These are phyloP conservation scores for Zaprionus ghesquierei DNA, from an alignment of 1,140 invertebrate genomes.

Conservation along the genomic window DNA sequence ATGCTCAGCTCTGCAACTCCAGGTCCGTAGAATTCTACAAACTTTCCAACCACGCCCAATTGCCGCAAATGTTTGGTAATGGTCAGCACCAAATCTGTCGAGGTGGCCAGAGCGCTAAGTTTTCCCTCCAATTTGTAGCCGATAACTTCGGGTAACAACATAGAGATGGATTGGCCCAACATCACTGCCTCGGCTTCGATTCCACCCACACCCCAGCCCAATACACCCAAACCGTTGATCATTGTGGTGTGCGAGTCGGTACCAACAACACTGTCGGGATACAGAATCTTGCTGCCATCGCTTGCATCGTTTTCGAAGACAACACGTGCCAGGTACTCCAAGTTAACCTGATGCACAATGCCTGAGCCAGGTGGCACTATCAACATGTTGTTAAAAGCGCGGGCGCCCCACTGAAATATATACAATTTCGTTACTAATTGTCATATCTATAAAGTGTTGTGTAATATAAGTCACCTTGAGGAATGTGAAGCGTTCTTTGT, in stretches of 20 bases:
- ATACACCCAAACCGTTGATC: conserved; percentile 95
- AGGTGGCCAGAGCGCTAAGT: conserved; percentile 93
- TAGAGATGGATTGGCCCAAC: conserved; percentile 97
- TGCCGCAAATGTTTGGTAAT: conserved; percentile 98
- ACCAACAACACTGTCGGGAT: conserved; percentile 98
- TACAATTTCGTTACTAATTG: background rate
- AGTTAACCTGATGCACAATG: conserved; percentile 99
- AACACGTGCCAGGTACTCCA: conserved; percentile 97
- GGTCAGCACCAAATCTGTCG: conserved; percentile 98
- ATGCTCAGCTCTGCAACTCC: conserved; percentile 95
- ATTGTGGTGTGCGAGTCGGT: conserved; percentile 99
- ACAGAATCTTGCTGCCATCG: conserved; percentile 84
- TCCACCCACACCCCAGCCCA: conserved; percentile 88
- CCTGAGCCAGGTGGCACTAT: conserved; percentile 99
- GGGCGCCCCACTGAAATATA: conserved; percentile 93
- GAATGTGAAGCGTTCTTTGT: conserved; percentile 97
- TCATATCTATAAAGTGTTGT: background rate
- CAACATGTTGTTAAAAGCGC: conserved; percentile 97
- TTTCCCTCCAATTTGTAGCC: conserved; percentile 95
- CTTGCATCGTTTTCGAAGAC: conserved; percentile 89
- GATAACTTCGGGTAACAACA: conserved; percentile 97
- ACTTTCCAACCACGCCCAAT: conserved; percentile 98
- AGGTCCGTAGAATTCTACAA: conserved; percentile 99
- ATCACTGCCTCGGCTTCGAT: conserved; percentile 96
- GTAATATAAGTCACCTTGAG: conserved; percentile 85